Percentiles rank a stretch among this genome's conserved stretches.
phyloP scores from a whole-genome alignment of 2,113 vertebrate species.

The Rhinopomastus cyanomelas region DNA sequence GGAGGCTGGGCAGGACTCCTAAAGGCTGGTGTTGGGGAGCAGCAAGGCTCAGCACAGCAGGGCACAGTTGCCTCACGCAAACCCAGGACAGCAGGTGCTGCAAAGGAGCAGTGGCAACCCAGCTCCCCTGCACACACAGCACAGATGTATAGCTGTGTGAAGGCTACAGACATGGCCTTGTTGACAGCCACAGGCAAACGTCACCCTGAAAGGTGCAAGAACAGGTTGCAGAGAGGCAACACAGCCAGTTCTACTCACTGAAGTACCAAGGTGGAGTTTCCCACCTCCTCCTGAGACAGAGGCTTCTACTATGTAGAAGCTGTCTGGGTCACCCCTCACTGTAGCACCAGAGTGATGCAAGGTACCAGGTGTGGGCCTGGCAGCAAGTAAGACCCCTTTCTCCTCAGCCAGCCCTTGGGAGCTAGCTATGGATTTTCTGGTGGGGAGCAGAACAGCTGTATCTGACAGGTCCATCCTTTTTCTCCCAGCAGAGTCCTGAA shows the following conservation, averaged over 20 bases:
- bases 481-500: not conserved
- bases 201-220: not conserved
- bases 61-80: not conserved
- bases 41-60: not conserved
- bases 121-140: not conserved
- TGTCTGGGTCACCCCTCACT: accelerated
- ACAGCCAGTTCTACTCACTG: not conserved
- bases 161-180: not conserved
- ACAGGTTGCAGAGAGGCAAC: not conserved
- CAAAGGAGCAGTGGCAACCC: not conserved
- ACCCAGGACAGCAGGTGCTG: not conserved
- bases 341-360: not conserved
- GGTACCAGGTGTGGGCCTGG: not conserved
- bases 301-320: too few species aligned
- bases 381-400: not conserved
- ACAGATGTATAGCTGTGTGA: not conserved
- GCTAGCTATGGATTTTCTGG: not conserved
- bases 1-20: not conserved
- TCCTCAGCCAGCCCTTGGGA: not conserved
- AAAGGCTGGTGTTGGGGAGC: not conserved
- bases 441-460: not conserved
- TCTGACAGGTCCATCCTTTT: not conserved
- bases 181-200: accelerated
- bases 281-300: not conserved
- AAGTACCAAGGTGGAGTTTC: not conserved